A percentile compares a stretch with the other conserved stretches of the same genome.
These are phyloP conservation scores for Hydraecia micacea DNA, from an alignment of 2,888 invertebrate species.

Conservation along the genomic window DNA sequence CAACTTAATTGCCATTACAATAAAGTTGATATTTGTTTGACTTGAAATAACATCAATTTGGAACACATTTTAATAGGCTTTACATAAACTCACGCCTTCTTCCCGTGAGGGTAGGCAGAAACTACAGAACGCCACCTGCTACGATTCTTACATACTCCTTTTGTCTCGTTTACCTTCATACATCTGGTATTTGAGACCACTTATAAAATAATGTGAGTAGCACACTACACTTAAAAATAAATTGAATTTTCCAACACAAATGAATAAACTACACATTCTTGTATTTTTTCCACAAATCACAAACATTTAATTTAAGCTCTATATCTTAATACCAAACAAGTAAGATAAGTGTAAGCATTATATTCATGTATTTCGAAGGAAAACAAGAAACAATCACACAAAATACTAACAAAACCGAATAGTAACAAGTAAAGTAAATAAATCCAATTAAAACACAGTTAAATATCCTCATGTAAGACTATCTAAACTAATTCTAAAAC, in stretches of 20 bases:
- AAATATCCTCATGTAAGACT: slow-evolving; percentile 49
- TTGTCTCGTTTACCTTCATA: background rate
- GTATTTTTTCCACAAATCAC: background rate
- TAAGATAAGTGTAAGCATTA: too few species aligned
- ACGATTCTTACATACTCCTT: background rate
- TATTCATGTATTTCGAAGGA: background rate
- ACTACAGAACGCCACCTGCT: background rate
- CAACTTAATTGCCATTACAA: too few species aligned
- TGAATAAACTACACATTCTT: background rate
- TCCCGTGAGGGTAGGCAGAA: background rate
- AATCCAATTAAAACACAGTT: slow-evolving; percentile 53
- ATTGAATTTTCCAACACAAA: background rate
- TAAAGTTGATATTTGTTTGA: too few species aligned
- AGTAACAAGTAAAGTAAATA: slow-evolving; percentile 13
- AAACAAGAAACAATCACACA: background rate
- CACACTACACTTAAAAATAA: background rate
- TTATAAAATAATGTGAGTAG: background rate
- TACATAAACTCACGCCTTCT: background rate
- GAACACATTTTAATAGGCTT: too few species aligned
- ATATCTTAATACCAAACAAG: too few species aligned
- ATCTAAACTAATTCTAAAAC: slow-evolving; percentile 66
- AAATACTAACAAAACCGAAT: background rate
- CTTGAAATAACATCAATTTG: too few species aligned
- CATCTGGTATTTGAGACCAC: background rate
- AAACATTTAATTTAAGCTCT: background rate